Evolutionary conservation across 2,888 invertebrate genomes (phyloP), one percentile per base, ranked within the genome.

Genomic region (Folsomia candida): DNA sequence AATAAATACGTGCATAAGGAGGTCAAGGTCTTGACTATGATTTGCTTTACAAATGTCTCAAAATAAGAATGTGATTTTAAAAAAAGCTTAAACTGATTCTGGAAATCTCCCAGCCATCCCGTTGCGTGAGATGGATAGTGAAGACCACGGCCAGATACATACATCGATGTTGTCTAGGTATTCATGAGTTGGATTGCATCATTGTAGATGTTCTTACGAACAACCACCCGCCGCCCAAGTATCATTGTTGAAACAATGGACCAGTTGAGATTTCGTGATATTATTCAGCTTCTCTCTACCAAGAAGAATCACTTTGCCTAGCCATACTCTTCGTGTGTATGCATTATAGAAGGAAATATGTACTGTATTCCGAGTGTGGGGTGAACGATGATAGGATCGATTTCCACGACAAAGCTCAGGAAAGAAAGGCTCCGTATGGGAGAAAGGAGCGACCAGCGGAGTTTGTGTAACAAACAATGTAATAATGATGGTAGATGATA

Each of bases 391-490:
- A 75, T 72, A 72, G 75, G 75, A 75, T 75, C 68, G 71, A 71
- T 74, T 68, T 71, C 71, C 68, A 66, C 25, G 61, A 51, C 51
- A 60, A 68, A 11, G 47, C 18, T 47, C 18, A 18, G 18, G 47
- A 61, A 24, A 54, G 62, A 37, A 62, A 22, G 26, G 62, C 28
- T 22, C 18, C 59, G 61, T 28, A 22, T 64, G 64, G 29, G 64
- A 24, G 64, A 62, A 63, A 69, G 26, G 58, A 68, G 28, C 25
- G 65, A 64, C 71, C 73, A 74, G 67, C 64, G 69, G 71, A 67
- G 69, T 72, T 72, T 72, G 67, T 74, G 74, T 72, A 70, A 59
- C 69, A 72, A 71, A 75, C 72, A 74, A 71, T 72, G 63, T 70
- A 75, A 72, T 75, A 70, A 75, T 75, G 72, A 64, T 47, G 47